Evolutionary conservation across 2,113 vertebrate genomes (phyloP), one percentile per base, ranked within the genome.

Genomic region (Nibea albiflora): DNA sequence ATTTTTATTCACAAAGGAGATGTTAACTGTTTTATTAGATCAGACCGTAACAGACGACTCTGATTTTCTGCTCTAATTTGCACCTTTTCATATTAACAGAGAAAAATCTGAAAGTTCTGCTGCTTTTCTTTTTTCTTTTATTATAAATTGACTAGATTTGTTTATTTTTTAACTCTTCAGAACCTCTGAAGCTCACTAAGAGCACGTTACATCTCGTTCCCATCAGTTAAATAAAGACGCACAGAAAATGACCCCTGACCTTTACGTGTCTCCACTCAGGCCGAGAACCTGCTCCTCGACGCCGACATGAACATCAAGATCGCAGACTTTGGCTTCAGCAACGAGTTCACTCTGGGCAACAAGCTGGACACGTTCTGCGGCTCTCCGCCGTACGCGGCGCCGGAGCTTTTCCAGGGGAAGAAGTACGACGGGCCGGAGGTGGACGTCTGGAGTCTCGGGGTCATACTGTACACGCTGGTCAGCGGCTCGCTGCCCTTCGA

Each of bases 241-340:
- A 0, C 31, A 28, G 3, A 28, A 28, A 4, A 35, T 35, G 16
- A 76, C 62, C 22, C 1, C 22, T 39, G 46, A 39, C 12, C 39
- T 74, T 3, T 20, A 0, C 10, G 10, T 31, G 17, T 68, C 5
- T 44, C 1, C 62, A 4, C 19, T 0, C 85, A 99, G 98, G 98
- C 98, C 78, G 98, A 99, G 95, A 99, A 99, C 95, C 94, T 99
- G 46, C 95, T 99, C 70, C 95, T 99, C 74, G 98, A 99, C 87
- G 97, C 97, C 31, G 98, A 99, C 95, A 99, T 99, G 98, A 99
- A 99, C 94, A 99, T 99, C 89, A 99, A 99, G 95, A 99, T 99
- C 84, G 98, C 98, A 39, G 98, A 99, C 87, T 99, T 99, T 65
- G 98, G 98, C 90, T 99, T 99, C 94, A 99, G 98, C 86, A 99